A percentile compares a stretch with the other conserved stretches of the same genome.
phyloP scores from a whole-genome alignment of 2,113 vertebrate genomes.

The Mixornis gularis region DNA sequence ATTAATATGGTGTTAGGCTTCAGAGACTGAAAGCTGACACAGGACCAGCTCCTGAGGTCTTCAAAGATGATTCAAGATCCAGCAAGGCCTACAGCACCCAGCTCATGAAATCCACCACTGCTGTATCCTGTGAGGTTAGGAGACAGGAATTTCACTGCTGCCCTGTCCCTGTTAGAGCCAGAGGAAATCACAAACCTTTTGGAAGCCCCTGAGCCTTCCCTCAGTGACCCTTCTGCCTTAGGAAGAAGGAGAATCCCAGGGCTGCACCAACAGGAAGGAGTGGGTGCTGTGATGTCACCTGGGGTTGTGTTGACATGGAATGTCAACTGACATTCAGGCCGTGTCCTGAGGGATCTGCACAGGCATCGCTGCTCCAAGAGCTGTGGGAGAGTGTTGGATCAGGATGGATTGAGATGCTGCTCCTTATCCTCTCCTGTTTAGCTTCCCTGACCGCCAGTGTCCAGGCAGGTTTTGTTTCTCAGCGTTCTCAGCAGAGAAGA shows the following conservation, averaged over 20 bases:
- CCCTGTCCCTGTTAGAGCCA: not conserved
- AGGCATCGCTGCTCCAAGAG: not conserved
- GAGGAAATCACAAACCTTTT: not conserved
- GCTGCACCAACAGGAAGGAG: not conserved
- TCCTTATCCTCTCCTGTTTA: not conserved
- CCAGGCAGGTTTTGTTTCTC: not conserved
- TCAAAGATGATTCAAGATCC: not conserved
- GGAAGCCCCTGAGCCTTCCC: not conserved
- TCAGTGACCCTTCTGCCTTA: rapidly evolving
- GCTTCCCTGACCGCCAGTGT: not conserved
- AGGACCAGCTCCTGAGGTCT: not conserved
- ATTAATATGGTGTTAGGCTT: not conserved
- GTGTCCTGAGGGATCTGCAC: not conserved
- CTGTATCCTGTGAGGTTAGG: not conserved
- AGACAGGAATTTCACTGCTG: not conserved
- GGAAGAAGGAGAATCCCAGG: not conserved
- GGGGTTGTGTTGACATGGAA: not conserved
- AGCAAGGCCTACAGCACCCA: not conserved
- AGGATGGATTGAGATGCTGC: not conserved
- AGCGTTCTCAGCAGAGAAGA: not conserved
- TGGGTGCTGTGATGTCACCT: not conserved
- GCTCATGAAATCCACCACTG: not conserved
- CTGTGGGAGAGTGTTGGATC: not conserved
- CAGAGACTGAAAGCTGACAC: not conserved
- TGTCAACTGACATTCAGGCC: no score